phyloP scores from a whole-genome alignment of 1,140 invertebrate genomes.

The Dendroctonus ponderosae region DNA sequence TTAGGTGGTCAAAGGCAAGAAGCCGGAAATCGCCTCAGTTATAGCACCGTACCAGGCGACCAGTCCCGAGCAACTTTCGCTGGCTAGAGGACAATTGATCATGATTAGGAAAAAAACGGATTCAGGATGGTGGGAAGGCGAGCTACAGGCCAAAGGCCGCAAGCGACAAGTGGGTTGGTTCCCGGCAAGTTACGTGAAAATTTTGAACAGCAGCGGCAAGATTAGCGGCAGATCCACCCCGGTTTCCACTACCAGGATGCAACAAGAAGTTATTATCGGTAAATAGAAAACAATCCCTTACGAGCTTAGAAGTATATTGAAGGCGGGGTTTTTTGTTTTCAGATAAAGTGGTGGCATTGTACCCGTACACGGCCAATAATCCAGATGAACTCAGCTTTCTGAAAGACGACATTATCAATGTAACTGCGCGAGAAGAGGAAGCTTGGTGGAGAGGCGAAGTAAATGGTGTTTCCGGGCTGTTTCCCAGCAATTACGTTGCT shows the following conservation, averaged over 20 bases:
- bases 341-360: slow-evolving; percentile 90
- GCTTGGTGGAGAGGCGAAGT: slow-evolving; percentile 96
- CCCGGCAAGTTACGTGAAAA: slow-evolving; percentile 94
- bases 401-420: slow-evolving; percentile 90
- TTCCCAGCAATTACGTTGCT: slow-evolving; percentile 90
- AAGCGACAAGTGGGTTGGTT: slow-evolving; percentile 96
- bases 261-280: slow-evolving; percentile 58
- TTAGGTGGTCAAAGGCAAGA: slow-evolving; percentile 57
- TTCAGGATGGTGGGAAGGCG: slow-evolving; percentile 99
- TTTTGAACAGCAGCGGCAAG: slow-evolving; percentile 63
- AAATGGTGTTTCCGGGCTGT: slow-evolving; percentile 81
- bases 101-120: slow-evolving; percentile 95
- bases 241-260: slow-evolving; percentile 62
- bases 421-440: slow-evolving; percentile 87
- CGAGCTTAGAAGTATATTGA: too few species aligned
- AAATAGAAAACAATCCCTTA: slow-evolving; percentile 14
- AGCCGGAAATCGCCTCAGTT: slow-evolving; percentile 85
- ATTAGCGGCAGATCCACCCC: slow-evolving; percentile 73
- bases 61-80: slow-evolving; percentile 84
- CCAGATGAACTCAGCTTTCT: slow-evolving; percentile 92
- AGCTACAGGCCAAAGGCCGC: slow-evolving; percentile 94
- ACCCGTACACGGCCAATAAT: slow-evolving; percentile 89
- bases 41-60: slow-evolving; percentile 86
- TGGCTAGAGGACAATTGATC: slow-evolving; percentile 91
- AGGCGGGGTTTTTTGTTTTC: too few species aligned